phyloP scores from a whole-genome alignment of 2,113 vertebrate species.

The Tragelaphus scriptus region DNA sequence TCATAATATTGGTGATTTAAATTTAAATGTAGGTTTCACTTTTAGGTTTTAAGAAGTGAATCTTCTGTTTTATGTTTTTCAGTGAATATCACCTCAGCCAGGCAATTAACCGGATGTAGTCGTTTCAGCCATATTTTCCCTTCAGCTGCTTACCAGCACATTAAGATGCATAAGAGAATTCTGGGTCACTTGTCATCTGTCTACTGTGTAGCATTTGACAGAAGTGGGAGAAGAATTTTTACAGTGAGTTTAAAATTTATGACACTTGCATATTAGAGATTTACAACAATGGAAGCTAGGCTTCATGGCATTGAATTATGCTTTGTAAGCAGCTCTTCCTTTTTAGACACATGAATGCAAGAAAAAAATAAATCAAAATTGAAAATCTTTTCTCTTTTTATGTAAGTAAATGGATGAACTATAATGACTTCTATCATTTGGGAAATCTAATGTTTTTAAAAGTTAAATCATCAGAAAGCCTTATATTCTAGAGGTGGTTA shows the following conservation, averaged over 20 bases:
- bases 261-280: background rate
- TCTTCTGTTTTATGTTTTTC: slow-evolving; percentile 41
- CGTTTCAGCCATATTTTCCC: slow-evolving; percentile 91
- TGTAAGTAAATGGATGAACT: background rate
- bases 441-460: slow-evolving; percentile 18
- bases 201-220: slow-evolving; percentile 97
- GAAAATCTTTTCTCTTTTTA: slow-evolving; percentile 11
- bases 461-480: background rate
- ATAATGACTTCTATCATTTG: background rate
- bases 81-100: slow-evolving; percentile 91
- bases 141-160: slow-evolving; percentile 93
- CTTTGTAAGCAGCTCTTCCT: background rate
- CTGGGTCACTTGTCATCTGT: slow-evolving; percentile 97
- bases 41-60: slow-evolving; percentile 40
- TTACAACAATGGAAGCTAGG: slow-evolving; percentile 15
- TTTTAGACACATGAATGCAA: background rate
- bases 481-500: background rate
- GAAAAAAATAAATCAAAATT: slow-evolving; percentile 21
- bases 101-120: slow-evolving; percentile 89
- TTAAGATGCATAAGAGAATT: slow-evolving; percentile 98
- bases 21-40: background rate
- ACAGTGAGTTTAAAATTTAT: slow-evolving; percentile 83
- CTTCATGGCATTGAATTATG: background rate
- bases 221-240: slow-evolving; percentile 94
- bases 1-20: slow-evolving; percentile 20